Evolutionary conservation across 2,113 vertebrate species (phyloP).

Genomic region (Trogon surrucura): DNA sequence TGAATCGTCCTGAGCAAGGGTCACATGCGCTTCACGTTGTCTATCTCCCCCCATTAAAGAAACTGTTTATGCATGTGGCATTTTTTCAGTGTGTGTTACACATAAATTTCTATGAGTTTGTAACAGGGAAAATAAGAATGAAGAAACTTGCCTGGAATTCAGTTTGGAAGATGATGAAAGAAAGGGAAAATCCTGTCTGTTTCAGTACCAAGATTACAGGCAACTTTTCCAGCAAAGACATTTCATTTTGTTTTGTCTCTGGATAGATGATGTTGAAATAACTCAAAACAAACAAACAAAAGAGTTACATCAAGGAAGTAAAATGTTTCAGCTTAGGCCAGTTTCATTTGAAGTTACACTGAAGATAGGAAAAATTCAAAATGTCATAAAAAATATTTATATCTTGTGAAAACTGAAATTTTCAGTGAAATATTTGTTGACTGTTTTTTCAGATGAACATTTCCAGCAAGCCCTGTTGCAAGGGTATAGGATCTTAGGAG

Average conservation of each 20-base stretch:
- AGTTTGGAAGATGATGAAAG: conserved; percentile 25
- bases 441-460: not conserved
- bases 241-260: conserved; percentile 14
- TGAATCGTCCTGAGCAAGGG: not conserved
- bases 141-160: conserved; percentile 22
- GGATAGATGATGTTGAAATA: not conserved
- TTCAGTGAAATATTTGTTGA: not conserved
- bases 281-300: not conserved
- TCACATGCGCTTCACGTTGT: not conserved
- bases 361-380: not conserved
- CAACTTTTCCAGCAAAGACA: not conserved
- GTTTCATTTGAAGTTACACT: not conserved
- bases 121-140: not conserved
- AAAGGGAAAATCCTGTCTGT: not conserved
- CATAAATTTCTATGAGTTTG: not conserved
- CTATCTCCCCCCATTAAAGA: not conserved
- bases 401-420: not conserved
- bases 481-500: not conserved
- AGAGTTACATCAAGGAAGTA: not conserved
- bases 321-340: not conserved
- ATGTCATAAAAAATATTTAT: not conserved
- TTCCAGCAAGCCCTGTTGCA: not conserved
- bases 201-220: not conserved
- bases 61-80: not conserved
- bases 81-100: not conserved